phyloP scores from a whole-genome alignment of 1,140 invertebrate genomes.

The Zaprionus ornatus region DNA sequence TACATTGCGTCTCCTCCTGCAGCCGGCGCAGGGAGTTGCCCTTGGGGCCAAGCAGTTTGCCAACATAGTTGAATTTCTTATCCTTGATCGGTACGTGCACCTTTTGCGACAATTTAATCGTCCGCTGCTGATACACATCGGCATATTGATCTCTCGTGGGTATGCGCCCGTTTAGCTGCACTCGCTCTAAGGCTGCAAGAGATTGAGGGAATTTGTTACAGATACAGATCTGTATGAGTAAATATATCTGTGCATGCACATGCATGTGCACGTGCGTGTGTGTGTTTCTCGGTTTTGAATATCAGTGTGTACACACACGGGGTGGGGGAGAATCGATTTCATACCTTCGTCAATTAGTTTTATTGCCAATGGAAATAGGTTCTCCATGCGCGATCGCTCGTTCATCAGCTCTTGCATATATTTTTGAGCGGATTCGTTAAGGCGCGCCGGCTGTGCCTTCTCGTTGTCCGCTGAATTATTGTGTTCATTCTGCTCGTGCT shows the following conservation, averaged over 20 bases:
- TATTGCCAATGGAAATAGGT: conserved; percentile 77
- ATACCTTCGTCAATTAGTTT: conserved; percentile 82
- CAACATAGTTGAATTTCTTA: conserved; percentile 98
- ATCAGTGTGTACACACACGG: conserved; percentile 36
- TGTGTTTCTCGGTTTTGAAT: neutral
- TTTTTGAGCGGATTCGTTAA: conserved; percentile 75
- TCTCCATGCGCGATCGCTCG: conserved; percentile 78
- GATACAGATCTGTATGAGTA: neutral
- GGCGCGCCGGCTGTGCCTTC: conserved; percentile 62
- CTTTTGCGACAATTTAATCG: conserved; percentile 92
- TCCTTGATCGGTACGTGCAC: conserved; percentile 94
- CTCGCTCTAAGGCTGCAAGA: conserved; percentile 86
- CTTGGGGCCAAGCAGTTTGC: conserved; percentile 96
- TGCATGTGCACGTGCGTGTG: neutral
- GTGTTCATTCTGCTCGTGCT: conserved; percentile 73
- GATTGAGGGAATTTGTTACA: conserved; percentile 7
- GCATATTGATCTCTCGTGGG: conserved; percentile 89
- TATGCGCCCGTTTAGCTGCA: conserved; percentile 86
- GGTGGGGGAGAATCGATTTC: conserved; percentile 45
- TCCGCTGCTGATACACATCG: conserved; percentile 94
- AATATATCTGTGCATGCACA: neutral
- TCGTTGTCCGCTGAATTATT: conserved; percentile 60
- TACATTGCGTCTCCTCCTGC: conserved; percentile 98
- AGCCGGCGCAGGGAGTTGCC: conserved; percentile 96
- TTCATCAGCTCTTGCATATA: conserved; percentile 80